Conservation (phyloP, 2,797 vertebrate genomes). For the Muraenolepis orangiensis region DNA sequence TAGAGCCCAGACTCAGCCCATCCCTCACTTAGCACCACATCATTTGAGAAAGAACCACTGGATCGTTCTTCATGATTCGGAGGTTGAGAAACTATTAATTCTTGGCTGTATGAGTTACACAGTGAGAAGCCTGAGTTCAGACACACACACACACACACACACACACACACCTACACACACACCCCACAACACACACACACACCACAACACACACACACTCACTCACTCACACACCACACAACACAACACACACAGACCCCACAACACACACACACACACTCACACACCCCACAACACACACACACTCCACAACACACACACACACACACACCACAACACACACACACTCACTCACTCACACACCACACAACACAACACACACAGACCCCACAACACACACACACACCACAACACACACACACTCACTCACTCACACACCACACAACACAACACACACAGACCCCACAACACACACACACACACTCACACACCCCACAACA, state of each 20-base stretch:
- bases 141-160: constrained; percentile 4
- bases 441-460: too few species aligned
- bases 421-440: constrained; percentile 26
- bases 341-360: constrained; percentile 28
- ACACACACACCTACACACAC: constrained; percentile 29
- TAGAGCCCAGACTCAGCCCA: too few species aligned
- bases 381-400: too few species aligned
- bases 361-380: background rate
- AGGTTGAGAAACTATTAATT: constrained; percentile 78
- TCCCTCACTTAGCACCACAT: constrained; percentile 84
- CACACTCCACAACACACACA: constrained; percentile 1
- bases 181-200: background rate
- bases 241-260: too few species aligned
- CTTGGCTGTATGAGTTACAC: constrained; percentile 62
- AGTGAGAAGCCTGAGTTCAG: constrained; percentile 2
- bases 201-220: constrained; percentile 19
- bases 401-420: constrained; percentile 15
- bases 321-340: constrained; percentile 5
- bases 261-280: constrained; percentile 1
- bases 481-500: constrained; percentile 29
- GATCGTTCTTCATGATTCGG: constrained; percentile 78
- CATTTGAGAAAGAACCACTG: constrained; percentile 74
- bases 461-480: background rate
- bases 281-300: constrained; percentile 33
- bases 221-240: constrained; percentile 22